Base-by-base conservation (phyloP, 2,888 invertebrate species). In the Drosophila yooni region DNA sequence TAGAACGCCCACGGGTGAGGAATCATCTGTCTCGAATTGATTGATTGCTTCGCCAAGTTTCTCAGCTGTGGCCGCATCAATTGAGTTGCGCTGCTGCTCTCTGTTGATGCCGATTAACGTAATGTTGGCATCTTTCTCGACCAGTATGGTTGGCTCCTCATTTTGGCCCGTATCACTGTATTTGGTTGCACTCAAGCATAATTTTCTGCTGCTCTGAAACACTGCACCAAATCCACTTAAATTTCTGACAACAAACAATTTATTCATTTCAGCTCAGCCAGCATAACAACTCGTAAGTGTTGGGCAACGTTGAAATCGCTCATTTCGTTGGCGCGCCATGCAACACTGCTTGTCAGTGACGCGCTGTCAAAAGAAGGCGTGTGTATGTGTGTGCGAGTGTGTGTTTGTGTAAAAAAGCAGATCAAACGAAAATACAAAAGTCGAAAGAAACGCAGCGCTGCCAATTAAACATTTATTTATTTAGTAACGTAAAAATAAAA, bases 31-130 rank as follows among this genome's bases (percentile, higher is more conserved):
- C 79, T 99, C 98, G 93, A 98, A 99, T 21, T 94, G 94, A 75
- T 95, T 93, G 58, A 99, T 94, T 0, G 97, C 97, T 40, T 94
- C 94, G 0, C 94, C 94, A 27, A 99, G 94, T 80, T 95, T 94
- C 53, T 93, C 90, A 0, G 97, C 95, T 1, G 97, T 96, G 2
- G 93, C 94, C 59, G 94, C 94, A 91, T 98, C 95, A 0, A 99
- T 94, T 79, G 97, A 96, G 93, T 99, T 99, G 29, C 97, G 95
- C 82, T 96, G 96, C 38, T 95, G 94, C 25, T 97, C 96, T 21
- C 98, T 94, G 92, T 98, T 98, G 66, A 99, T 96, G 11, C 96
- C 98, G 69, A 99, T 95, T 48, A 96, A 95, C 27, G 96, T 96
- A 18, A 98, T 94, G n/a, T 94, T 92, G 0, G 95, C 95, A 80